Conservation (phyloP, 2,888 invertebrate genomes). For the Leptinotarsa juncta region DNA sequence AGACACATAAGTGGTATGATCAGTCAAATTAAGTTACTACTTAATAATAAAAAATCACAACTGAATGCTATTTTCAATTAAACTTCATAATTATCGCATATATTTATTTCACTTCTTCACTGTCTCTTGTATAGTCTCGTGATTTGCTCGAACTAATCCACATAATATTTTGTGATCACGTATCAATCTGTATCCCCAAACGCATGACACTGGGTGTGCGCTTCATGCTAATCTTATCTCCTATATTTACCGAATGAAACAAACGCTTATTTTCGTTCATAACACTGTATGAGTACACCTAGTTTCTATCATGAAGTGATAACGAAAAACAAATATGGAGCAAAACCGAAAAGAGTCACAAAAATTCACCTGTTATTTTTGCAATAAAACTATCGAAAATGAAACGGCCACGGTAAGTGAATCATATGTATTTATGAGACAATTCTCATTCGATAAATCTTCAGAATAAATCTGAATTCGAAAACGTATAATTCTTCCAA, state of each 20-base stretch:
- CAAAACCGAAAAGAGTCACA: conserved; percentile 27
- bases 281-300: conserved; percentile 31
- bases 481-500: too few relatives aligned
- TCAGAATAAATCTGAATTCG: too few relatives aligned
- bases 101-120: too few relatives aligned
- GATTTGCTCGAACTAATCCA: too few relatives aligned
- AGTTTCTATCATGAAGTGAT: conserved; percentile 24
- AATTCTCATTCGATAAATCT: too few relatives aligned
- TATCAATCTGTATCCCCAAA: background rate
- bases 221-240: conserved; percentile 44
- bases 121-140: too few relatives aligned
- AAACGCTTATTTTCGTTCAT: conserved; percentile 36
- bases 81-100: too few relatives aligned
- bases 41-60: too few relatives aligned
- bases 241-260: conserved; percentile 40
- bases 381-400: conserved; percentile 74
- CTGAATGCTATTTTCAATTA: too few relatives aligned
- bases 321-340: conserved; percentile 41
- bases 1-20: too few relatives aligned
- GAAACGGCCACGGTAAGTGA: conserved; percentile 73
- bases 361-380: conserved; percentile 73
- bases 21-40: too few relatives aligned
- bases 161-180: too few relatives aligned
- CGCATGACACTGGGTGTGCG: conserved; percentile 11
- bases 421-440: background rate